Evolutionary conservation across 2,113 vertebrate genomes (phyloP), one percentile per base, ranked within the genome.

Genomic region (Pitta sordida): DNA sequence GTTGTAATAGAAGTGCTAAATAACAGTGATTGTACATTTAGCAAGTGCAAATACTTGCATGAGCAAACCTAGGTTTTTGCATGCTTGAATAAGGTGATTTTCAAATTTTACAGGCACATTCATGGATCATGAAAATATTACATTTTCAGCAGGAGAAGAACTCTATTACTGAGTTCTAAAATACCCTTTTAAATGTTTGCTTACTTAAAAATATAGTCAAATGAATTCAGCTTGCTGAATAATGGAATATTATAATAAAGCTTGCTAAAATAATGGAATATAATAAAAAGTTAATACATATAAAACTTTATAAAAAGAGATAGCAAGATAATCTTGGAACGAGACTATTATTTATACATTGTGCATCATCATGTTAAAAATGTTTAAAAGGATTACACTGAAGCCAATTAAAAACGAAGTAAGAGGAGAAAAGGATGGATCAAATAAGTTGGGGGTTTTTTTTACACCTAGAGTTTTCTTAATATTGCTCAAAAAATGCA

Each of bases 61-160:
- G 70, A 89, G 77, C 81, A 94, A 92, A 91, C 34, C 39, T 46
- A 86, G 24, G 32, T 11, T 92, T 93, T 76, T 89, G 44, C 62
- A 68, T 65, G 59, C 10, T 87, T 3, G 3, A 62, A 43, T 34
- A 83, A 78, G 27, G 46, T 77, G 53, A 15, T 44, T 76, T 91
- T 73, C 23, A 69, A 86, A 36, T 65, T 77, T 92, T 81, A 7
- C 59, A 92, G 86, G 91, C 84, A 94, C 74, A 36, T 51, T 59
- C 56, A 76, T 18, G 24, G 36, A 68, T 68, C 46, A 68, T 62
- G 84, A 89, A 89, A 90, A 53, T 7, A 3, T 58, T 15, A 26
- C n/a, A 22, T 79, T 87, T 93, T 84, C 55, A 84, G 26, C 7
- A 78, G 19, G n/a, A 80, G 21, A 60, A 62, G 19, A 86, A 67